These are phyloP conservation scores for Danionella cerebrum DNA, from an alignment of 2,113 vertebrate genomes.

Conservation along the genomic window DNA sequence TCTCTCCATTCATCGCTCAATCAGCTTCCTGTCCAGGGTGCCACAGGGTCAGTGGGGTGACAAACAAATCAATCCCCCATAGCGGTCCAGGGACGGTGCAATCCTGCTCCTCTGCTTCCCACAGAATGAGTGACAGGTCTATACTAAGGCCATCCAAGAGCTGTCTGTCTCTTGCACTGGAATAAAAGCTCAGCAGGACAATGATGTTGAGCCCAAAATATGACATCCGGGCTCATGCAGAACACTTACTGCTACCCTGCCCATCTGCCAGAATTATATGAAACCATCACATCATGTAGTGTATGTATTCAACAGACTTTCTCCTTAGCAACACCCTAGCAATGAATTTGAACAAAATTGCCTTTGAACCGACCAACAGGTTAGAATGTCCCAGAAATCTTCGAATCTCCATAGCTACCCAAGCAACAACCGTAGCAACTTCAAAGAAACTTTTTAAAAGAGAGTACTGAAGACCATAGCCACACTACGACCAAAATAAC, in stretches of 20 bases:
- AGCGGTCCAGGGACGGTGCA: neutral
- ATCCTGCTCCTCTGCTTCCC: slow-evolving; percentile 49
- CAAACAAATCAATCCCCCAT: slow-evolving; percentile 61
- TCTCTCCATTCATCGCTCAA: slow-evolving; percentile 62
- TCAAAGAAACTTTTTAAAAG: too few species aligned
- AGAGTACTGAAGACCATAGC: too few species aligned
- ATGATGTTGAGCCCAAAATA: neutral
- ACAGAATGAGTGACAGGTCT: slow-evolving; percentile 54
- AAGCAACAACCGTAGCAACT: too few species aligned
- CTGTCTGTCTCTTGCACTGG: neutral
- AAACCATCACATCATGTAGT: too few species aligned
- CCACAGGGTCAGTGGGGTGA: slow-evolving; percentile 54
- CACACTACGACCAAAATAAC: too few species aligned
- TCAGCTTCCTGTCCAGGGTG: slow-evolving; percentile 49
- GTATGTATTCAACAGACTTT: too few species aligned
- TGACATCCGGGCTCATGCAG: neutral
- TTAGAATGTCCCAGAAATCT: too few species aligned
- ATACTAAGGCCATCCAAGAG: slow-evolving; percentile 1
- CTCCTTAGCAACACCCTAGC: too few species aligned
- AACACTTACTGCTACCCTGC: neutral
- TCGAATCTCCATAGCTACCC: too few species aligned
- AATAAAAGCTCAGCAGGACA: neutral
- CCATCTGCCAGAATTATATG: neutral
- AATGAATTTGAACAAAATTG: too few species aligned
- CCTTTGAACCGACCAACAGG: too few species aligned